Evolutionary conservation across 2,888 invertebrate genomes (phyloP).

Genomic region (Stegophylla sp.): DNA sequence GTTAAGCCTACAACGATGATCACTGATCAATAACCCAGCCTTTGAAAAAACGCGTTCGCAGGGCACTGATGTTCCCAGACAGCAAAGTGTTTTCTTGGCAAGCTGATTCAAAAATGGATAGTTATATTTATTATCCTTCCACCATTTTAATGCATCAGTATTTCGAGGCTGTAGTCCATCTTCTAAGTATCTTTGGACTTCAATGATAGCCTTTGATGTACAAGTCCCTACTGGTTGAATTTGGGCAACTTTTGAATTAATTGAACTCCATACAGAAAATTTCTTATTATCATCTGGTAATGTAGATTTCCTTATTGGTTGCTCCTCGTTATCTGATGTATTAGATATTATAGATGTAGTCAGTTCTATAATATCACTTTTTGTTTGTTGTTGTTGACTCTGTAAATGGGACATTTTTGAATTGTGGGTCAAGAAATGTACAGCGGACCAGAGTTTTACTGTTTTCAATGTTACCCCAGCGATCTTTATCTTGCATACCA

Average conservation of each 20-base stretch:
- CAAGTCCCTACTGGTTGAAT: constrained; percentile 2
- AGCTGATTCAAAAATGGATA: background rate
- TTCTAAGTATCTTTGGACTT: background rate
- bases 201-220: background rate
- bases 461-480: background rate
- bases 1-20: constrained; percentile 15
- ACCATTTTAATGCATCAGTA: constrained; percentile 8
- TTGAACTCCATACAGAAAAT: constrained; percentile 30
- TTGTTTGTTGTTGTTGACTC: background rate
- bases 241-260: constrained; percentile 12
- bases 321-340: too few relatives aligned
- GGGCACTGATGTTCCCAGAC: constrained; percentile 20
- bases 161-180: background rate
- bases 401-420: constrained; percentile 21
- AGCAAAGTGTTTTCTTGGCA: constrained; percentile 8
- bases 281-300: background rate
- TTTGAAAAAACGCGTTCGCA: constrained; percentile 15
- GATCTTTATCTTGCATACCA: constrained; percentile 6
- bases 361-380: constrained; percentile 7
- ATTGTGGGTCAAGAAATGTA: constrained; percentile 8
- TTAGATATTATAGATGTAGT: constrained; percentile 18
- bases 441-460: background rate
- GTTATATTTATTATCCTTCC: constrained; percentile 3
- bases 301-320: background rate
- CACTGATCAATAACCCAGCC: background rate